Conservation (phyloP, 2,888 invertebrate species). For the Prionchulus punctatus region DNA sequence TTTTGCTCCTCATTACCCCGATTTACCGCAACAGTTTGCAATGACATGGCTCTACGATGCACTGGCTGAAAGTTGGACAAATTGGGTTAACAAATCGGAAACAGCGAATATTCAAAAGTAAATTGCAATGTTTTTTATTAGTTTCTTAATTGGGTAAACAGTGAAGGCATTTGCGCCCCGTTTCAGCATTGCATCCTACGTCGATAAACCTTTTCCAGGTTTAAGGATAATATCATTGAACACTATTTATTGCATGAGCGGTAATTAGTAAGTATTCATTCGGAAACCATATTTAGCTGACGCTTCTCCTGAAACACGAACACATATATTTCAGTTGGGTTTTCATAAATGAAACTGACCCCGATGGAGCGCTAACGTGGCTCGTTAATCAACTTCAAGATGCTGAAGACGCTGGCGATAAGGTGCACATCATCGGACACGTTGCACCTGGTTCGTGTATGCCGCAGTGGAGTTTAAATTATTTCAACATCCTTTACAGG, state of each 20-base stretch:
- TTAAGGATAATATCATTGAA: constrained; percentile 27
- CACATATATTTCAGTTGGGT: constrained; percentile 48
- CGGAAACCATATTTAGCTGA: no score
- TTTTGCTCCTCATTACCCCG: constrained; percentile 37
- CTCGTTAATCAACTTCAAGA: constrained; percentile 49
- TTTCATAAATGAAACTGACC: constrained; percentile 61
- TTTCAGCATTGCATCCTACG: constrained; percentile 57
- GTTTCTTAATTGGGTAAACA: no score
- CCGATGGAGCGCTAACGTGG: constrained; percentile 59
- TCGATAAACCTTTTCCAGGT: constrained; percentile 43
- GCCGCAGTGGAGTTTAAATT: constrained; percentile 58
- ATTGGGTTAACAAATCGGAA: constrained; percentile 47
- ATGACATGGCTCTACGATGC: constrained; percentile 66
- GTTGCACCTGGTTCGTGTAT: constrained; percentile 61
- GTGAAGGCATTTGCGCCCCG: no score
- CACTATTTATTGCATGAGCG: constrained; percentile 36
- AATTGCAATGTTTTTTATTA: no score
- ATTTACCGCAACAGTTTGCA: constrained; percentile 22
- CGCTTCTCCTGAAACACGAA: no score
- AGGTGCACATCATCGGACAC: constrained; percentile 66
- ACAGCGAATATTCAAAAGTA: not conserved
- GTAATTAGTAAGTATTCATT: constrained; percentile 29
- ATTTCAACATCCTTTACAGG: constrained; percentile 50
- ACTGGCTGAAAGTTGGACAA: constrained; percentile 54
- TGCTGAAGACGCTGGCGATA: constrained; percentile 55